Evolutionary conservation across 2,113 vertebrate species (phyloP), one percentile per base, ranked within the genome.

Genomic region (Stegostoma tigrinum): DNA sequence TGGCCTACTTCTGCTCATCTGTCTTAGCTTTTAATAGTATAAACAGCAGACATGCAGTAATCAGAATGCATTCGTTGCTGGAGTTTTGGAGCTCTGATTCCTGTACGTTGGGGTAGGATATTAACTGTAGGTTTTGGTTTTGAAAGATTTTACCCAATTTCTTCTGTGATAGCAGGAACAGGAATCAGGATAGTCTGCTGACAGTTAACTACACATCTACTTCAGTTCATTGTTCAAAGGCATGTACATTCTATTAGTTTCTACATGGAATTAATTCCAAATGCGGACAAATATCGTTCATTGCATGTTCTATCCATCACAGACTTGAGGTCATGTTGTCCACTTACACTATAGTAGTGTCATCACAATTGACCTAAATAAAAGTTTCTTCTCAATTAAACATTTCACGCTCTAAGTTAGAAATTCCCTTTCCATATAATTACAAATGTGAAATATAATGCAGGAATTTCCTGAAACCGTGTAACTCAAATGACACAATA

Each of bases 231-330:
- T 70, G 27, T 72, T 95, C 93, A 95, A 72, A 45, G 42, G 10
- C 19, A 94, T 94, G 38, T 30, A 70, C 42, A 95, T 72, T 95
- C 94, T 34, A 95, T 95, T 95, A 52, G 66, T 95, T 95, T 24
- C 14, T 19, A 1, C 24, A 72, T 24, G 24, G 24, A 95, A 5
- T 95, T 7, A 68, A 42, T 95, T 72, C 42, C 67, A 75, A 45
- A 95, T 72, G 67, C 7, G 75, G 94, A 95, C 52, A 6, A 14
- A 72, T 52, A 95, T 95, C 38, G 52, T 48, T 72, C 67, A 34
- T 52, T 30, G 42, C 42, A 95, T 23, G 70, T 95, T 72, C 94
- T 72, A 72, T 52, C 42, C 45, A 48, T 72, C 94, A 2, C 68
- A 75, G 67, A 95, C 67, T 75, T 42, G 38, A 23, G 42, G 38